Percentiles rank a stretch among this genome's conserved stretches.
phyloP scores from a whole-genome alignment of 1,140 invertebrate genomes.

The Drosophila leontia region DNA sequence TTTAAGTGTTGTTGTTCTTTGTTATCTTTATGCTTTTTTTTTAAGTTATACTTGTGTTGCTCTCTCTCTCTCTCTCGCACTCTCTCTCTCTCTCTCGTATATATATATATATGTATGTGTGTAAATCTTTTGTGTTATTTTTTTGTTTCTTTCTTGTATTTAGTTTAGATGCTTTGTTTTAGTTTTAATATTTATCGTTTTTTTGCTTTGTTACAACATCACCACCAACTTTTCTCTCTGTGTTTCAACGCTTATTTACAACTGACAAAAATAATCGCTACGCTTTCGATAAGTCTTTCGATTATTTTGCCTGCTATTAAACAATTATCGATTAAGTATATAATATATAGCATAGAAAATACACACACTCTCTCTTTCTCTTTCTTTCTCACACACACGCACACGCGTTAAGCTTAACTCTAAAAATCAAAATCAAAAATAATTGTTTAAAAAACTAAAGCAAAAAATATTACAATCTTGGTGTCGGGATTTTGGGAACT shows the following conservation, averaged over 20 bases:
- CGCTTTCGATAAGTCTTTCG: slow-evolving; percentile 5
- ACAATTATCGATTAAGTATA: slow-evolving; percentile 51
- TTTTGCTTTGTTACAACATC: slow-evolving; percentile 15
- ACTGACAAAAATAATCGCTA: slow-evolving; percentile 32
- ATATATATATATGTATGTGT: slow-evolving; percentile 26
- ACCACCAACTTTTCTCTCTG: not conserved
- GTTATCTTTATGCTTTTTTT: not conserved
- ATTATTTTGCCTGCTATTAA: slow-evolving; percentile 19
- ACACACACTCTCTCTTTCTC: slow-evolving; percentile 9
- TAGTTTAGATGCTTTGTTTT: slow-evolving; percentile 15
- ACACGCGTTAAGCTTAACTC: slow-evolving; percentile 23
- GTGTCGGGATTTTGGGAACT: slow-evolving; percentile 3
- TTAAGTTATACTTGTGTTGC: slow-evolving; percentile 39
- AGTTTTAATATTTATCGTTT: slow-evolving; percentile 11
- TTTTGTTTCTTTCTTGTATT: slow-evolving; percentile 2
- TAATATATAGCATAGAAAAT: slow-evolving; percentile 33
- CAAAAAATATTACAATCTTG: not conserved
- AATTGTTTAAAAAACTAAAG: slow-evolving; percentile 9
- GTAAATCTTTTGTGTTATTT: slow-evolving; percentile 4
- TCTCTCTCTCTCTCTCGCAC: slow-evolving; percentile 21
- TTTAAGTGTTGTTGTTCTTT: slow-evolving; percentile 5
- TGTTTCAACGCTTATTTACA: slow-evolving; percentile 53
- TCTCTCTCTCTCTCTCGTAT: slow-evolving; percentile 21
- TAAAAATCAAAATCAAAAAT: slow-evolving; percentile 19
- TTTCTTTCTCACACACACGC: slow-evolving; percentile 13